A percentile compares a stretch with the other conserved stretches of the same genome.
Conservation (phyloP, 1,140 invertebrate species). For the Babylonia areolata region DNA sequence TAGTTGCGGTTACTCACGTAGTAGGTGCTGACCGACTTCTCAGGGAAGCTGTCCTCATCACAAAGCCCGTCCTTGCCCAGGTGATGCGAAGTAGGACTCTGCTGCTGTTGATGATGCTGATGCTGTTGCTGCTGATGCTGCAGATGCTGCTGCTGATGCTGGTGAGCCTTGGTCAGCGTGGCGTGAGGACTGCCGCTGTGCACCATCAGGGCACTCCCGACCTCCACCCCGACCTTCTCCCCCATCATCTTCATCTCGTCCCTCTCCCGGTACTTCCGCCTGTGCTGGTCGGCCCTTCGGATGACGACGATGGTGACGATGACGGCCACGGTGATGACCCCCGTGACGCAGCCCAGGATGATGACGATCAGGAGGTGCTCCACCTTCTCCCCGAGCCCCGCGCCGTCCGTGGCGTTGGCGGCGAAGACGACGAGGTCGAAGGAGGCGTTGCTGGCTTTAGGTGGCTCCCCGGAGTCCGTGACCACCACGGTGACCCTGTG, state of each 20-base stretch:
- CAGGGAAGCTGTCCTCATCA: conserved; percentile 40
- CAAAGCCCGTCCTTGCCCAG: background rate
- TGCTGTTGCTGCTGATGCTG: conserved; percentile 20
- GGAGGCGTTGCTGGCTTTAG: conserved; percentile 39
- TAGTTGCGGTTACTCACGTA: background rate
- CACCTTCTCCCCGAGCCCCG: conserved; percentile 25
- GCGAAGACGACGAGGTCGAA: conserved; percentile 47
- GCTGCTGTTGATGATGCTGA: background rate
- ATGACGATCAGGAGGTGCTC: conserved; percentile 52
- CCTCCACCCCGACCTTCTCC: conserved; percentile 24
- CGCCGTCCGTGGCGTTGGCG: conserved; percentile 41
- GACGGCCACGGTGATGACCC: conserved; percentile 51
- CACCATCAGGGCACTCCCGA: conserved; percentile 36
- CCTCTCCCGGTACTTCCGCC: conserved; percentile 34
- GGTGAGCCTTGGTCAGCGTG: conserved; percentile 12
- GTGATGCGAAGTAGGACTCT: conserved; percentile 5
- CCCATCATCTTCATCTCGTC: background rate
- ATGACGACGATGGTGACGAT: conserved; percentile 52
- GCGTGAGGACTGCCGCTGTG: conserved; percentile 40
- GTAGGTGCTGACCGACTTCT: conserved; percentile 45
- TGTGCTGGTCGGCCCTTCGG: conserved; percentile 38
- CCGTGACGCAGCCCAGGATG: conserved; percentile 50
- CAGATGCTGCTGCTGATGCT: background rate
- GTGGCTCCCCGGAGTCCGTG: conserved; percentile 39
- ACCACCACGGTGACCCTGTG: conserved; percentile 45